phyloP scores from a whole-genome alignment of 2,888 invertebrate species.

The Drosophila antonietae region DNA sequence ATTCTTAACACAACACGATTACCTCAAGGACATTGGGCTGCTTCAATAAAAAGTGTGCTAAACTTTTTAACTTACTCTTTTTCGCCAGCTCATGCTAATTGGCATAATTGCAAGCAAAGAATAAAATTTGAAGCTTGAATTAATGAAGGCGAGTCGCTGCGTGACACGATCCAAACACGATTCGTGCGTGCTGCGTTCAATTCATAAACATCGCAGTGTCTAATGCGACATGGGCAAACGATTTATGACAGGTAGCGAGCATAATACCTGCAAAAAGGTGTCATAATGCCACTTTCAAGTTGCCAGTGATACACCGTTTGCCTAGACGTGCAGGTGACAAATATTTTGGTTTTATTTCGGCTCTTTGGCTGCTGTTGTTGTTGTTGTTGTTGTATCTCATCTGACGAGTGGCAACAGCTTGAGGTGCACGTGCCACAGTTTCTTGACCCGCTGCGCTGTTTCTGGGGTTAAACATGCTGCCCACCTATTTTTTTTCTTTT shows the following conservation, averaged over 20 bases:
- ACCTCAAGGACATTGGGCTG: conserved; percentile 18
- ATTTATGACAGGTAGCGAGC: conserved; percentile 34
- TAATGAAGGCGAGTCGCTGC: conserved; percentile 10
- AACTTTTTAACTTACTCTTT: conserved; percentile 15
- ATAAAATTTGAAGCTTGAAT: conserved; percentile 11
- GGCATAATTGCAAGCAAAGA: conserved; percentile 24
- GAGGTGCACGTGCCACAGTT: conserved; percentile 39
- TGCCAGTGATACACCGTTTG: conserved; percentile 51
- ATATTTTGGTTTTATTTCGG: conserved; percentile 18
- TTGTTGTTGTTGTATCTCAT: conserved; percentile 15
- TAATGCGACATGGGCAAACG: conserved; percentile 1
- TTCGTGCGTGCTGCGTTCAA: neutral
- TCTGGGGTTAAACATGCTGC: conserved; percentile 39
- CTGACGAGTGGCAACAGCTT: conserved; percentile 36
- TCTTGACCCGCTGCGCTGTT: conserved; percentile 49
- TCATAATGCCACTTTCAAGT: conserved; percentile 54
- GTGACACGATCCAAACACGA: conserved; percentile 6
- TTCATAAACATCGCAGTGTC: neutral
- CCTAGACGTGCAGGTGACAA: conserved; percentile 24
- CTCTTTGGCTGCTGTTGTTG: conserved; percentile 1
- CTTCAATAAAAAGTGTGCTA: conserved; percentile 34
- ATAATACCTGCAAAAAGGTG: conserved; percentile 38
- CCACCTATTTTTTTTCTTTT: conserved; percentile 28
- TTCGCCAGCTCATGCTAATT: conserved; percentile 46
- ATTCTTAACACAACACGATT: conserved; percentile 27